A percentile compares a stretch with the other conserved stretches of the same genome.
Evolutionary conservation across 2,888 invertebrate genomes (phyloP).

Genomic region (Formica aserva): DNA sequence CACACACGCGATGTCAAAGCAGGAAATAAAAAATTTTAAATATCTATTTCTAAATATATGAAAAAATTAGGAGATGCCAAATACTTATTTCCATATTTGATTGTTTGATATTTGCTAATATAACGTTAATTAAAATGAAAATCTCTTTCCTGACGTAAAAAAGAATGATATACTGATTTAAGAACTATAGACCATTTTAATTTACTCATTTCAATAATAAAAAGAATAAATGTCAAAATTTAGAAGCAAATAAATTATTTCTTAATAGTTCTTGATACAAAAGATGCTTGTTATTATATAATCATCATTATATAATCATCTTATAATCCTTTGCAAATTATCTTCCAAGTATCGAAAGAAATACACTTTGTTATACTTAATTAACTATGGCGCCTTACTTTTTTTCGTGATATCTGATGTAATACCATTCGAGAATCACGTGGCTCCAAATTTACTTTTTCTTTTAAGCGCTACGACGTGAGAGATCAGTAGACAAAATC

Average conservation of each 20-base stretch:
- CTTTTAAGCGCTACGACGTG: conserved; percentile 14
- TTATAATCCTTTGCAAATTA: not conserved
- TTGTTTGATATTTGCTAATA: not conserved
- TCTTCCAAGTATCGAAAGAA: conserved; percentile 21
- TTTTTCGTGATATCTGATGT: conserved; percentile 35
- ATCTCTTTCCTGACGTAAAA: not conserved
- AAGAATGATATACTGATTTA: not conserved
- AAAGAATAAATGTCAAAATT: not conserved
- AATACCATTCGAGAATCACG: conserved; percentile 56
- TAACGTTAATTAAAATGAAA: not conserved
- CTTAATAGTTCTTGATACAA: not conserved
- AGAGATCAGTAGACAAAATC: conserved; percentile 33
- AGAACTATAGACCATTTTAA: not conserved
- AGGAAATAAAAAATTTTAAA: not conserved
- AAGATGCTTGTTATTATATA: not conserved
- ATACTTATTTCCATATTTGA: not conserved
- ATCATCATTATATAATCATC: too few species aligned
- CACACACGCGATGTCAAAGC: not conserved
- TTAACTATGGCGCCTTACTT: not conserved
- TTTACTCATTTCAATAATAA: not conserved
- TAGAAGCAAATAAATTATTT: not conserved
- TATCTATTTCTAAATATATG: not conserved
- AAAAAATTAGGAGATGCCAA: not conserved
- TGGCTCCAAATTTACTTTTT: conserved; percentile 28
- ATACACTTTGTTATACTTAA: conserved; percentile 1